Evolutionary conservation across 2,113 vertebrate genomes (phyloP), one percentile per base, ranked within the genome.

Genomic region (Cryptoleucopteryx plumbea): DNA sequence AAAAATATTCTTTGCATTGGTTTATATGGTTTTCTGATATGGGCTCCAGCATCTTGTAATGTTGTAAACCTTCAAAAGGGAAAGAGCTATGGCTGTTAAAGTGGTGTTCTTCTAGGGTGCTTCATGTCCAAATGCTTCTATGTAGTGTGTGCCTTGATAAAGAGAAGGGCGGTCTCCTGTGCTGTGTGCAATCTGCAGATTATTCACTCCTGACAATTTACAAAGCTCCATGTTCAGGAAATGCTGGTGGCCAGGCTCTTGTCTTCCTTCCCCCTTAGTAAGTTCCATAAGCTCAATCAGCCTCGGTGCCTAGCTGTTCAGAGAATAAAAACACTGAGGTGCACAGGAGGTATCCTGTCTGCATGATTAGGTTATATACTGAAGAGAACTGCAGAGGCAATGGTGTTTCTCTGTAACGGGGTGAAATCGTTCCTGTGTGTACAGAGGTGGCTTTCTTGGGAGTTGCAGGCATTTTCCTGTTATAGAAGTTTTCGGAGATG

Each of bases 391-490:
- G 45, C 18, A 45, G 48, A 65, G 53, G 19, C 84, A 87, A 34
- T 3, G 2, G 11, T 36, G n/a, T 34, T 32, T 22, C 53, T 90
- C 32, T 72, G 34, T 75, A 86, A 32, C 2, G 4, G 43, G 18
- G 8, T 67, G 58, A 71, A 89, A 52, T 66, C 0, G 0, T 56
- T 79, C 45, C 32, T 83, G 0, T 45, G 23, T 29, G 16, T 66
- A 38, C 45, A 67, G 23, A 67, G 6, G 11, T 31, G 36, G 42
- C 56, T 83, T 70, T 74, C 55, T 66, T 80, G 22, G 45, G 29
- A 61, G n/a, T 73, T 72, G 34, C 53, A 62, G 36, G 17, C 3
- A 6, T 74, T 68, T 68, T 91, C 27, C 40, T 66, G 15, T 74
- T 70, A 19, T 2, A 61, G 32, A 86, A 34, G 16, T 42, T 74